phyloP scores from a whole-genome alignment of 2,113 vertebrate genomes.

The Columba livia region DNA sequence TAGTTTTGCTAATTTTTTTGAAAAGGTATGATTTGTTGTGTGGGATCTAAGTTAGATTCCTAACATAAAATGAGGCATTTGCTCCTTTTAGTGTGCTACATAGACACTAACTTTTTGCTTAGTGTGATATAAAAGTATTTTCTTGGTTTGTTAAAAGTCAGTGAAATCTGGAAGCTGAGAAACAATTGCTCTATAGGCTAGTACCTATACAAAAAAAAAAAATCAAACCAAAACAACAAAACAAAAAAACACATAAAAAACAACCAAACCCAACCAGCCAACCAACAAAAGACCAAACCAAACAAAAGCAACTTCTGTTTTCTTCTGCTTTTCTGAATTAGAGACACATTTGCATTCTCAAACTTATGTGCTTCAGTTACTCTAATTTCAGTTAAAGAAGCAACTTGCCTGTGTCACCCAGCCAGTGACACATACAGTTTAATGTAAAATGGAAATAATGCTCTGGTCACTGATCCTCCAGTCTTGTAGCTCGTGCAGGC shows the following conservation, averaged over 20 bases:
- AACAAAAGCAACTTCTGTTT: neutral
- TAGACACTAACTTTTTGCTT: neutral
- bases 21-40: neutral
- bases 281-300: too few species aligned
- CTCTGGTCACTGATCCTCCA: neutral
- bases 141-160: neutral
- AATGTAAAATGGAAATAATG: neutral
- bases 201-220: neutral
- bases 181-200: neutral
- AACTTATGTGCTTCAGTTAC: neutral
- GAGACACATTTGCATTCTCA: neutral
- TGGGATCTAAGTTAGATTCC: neutral
- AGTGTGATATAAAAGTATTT: neutral
- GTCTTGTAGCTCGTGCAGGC: neutral
- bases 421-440: neutral
- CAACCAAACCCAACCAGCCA: neutral
- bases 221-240: too few species aligned
- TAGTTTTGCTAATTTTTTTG: neutral
- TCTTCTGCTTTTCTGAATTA: neutral
- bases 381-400: neutral
- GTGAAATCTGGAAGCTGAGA: neutral
- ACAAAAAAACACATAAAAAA: too few species aligned
- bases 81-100: accelerated
- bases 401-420: neutral
- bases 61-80: neutral